Evolutionary conservation across 2,888 invertebrate species (phyloP).

Genomic region (Auanema freiburgensis): DNA sequence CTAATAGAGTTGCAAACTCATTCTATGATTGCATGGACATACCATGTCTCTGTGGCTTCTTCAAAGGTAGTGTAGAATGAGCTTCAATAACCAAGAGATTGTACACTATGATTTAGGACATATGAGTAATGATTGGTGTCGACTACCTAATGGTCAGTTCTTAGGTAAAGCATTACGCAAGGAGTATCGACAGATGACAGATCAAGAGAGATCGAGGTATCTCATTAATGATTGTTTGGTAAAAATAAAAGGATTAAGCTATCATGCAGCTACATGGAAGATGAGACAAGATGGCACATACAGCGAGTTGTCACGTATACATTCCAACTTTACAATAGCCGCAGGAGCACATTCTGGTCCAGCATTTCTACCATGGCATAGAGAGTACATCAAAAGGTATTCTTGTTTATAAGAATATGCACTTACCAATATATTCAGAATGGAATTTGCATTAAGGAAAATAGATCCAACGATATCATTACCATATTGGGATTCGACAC

Average conservation of each 20-base stretch:
- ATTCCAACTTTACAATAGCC: slow-evolving; percentile 37
- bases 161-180: slow-evolving; percentile 44
- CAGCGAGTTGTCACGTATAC: slow-evolving; percentile 42
- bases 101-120: too few relatives aligned
- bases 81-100: background rate
- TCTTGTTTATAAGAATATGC: too few relatives aligned
- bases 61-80: slow-evolving; percentile 11
- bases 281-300: slow-evolving; percentile 41
- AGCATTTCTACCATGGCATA: slow-evolving; percentile 20
- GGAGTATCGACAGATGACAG: slow-evolving; percentile 59
- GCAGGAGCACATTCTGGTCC: slow-evolving; percentile 19
- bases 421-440: slow-evolving; percentile 8
- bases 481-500: slow-evolving; percentile 62
- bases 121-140: slow-evolving; percentile 23
- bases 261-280: slow-evolving; percentile 31
- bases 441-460: slow-evolving; percentile 56
- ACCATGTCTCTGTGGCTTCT: slow-evolving; percentile 53
- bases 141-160: slow-evolving; percentile 41
- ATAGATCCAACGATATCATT: slow-evolving; percentile 53
- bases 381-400: slow-evolving; percentile 20
- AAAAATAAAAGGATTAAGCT: slow-evolving; percentile 12
- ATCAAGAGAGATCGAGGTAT: slow-evolving; percentile 48
- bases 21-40: slow-evolving; percentile 59
- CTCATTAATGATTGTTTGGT: background rate
- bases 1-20: background rate